phyloP scores from a whole-genome alignment of 2,797 vertebrate species.

The Vespertilio murinus region DNA sequence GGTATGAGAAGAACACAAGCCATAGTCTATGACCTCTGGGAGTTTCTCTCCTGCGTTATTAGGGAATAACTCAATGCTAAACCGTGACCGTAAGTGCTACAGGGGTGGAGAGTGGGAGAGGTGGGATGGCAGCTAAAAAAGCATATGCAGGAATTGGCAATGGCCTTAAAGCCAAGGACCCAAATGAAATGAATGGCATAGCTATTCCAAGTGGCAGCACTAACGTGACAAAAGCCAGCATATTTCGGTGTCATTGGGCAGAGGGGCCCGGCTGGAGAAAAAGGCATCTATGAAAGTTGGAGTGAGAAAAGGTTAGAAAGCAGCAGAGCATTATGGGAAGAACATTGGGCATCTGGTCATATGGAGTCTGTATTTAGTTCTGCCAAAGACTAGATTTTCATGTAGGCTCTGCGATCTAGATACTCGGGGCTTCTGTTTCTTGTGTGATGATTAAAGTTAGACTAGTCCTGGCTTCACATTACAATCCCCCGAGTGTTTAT shows the following conservation, averaged over 20 bases:
- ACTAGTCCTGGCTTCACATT: not conserved
- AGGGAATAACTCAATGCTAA: constrained; percentile 15
- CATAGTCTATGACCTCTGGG: constrained; percentile 8
- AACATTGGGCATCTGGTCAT: not conserved
- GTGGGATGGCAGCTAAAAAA: constrained; percentile 18
- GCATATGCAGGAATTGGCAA: not conserved
- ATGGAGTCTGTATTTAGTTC: not conserved
- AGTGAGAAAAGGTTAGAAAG: not conserved
- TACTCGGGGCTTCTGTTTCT: not conserved
- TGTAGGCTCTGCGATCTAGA: not conserved
- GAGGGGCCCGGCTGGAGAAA: not conserved
- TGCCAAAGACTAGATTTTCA: not conserved
- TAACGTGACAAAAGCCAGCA: not conserved
- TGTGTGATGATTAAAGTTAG: not conserved
- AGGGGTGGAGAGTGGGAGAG: not conserved
- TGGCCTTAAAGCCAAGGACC: not conserved
- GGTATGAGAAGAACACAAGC: not conserved
- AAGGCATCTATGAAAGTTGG: not conserved
- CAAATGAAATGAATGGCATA: not conserved
- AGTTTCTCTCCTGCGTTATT: constrained; percentile 26
- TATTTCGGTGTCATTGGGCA: not conserved
- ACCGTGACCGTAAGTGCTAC: not conserved
- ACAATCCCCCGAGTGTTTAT: not conserved
- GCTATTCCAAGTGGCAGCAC: not conserved
- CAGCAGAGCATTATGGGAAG: not conserved